Evolutionary conservation across 2,797 vertebrate species (phyloP).

Genomic region (Hybognathus amarus): DNA sequence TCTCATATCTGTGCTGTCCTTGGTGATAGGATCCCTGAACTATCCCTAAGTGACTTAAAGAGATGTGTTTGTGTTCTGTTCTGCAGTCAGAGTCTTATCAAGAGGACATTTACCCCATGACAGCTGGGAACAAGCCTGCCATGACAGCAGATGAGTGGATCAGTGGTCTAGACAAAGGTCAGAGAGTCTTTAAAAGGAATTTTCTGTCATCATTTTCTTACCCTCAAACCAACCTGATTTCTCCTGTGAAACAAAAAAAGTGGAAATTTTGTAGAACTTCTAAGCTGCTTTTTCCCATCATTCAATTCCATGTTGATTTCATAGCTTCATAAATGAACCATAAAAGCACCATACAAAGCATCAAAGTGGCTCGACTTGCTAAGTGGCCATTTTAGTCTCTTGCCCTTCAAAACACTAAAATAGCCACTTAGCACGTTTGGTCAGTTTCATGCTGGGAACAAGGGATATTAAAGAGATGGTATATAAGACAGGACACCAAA

Average conservation of each 20-base stretch:
- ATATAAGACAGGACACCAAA: not conserved
- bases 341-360: not conserved
- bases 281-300: not conserved
- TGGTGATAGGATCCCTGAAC: not conserved
- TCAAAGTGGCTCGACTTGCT: not conserved
- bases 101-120: constrained; percentile 91
- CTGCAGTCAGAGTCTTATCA: constrained; percentile 86
- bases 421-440: not conserved
- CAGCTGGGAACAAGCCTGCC: constrained; percentile 82
- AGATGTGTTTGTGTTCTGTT: constrained; percentile 17
- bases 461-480: not conserved
- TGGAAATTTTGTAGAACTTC: not conserved
- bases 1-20: not conserved
- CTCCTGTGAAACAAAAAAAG: not conserved
- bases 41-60: not conserved
- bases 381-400: not conserved
- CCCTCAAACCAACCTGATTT: not conserved
- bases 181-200: not conserved
- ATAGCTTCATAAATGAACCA: not conserved
- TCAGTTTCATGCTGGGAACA: not conserved
- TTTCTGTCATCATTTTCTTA: not conserved
- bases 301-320: not conserved
- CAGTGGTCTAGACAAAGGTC: constrained; percentile 69
- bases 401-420: not conserved
- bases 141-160: constrained; percentile 85